Conservation (phyloP, 2,888 invertebrate genomes). For the Girardia tigrina region DNA sequence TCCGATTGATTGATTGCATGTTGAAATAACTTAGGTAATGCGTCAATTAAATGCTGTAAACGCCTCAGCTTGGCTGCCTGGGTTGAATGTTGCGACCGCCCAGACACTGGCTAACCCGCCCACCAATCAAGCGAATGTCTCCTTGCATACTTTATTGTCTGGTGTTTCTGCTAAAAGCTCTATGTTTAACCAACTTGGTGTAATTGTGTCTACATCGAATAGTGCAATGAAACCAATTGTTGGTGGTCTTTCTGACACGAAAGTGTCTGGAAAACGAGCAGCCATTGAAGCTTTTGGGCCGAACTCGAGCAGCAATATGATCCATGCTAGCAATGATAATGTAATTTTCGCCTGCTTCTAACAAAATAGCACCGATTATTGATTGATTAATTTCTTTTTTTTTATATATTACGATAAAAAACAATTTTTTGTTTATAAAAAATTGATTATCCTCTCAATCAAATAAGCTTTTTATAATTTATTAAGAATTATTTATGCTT, state of each 20-base stretch:
- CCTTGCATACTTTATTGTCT: slow-evolving; percentile 20
- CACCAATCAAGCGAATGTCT: slow-evolving; percentile 14
- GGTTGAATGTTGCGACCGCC: slow-evolving; percentile 11
- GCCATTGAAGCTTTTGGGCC: slow-evolving; percentile 20
- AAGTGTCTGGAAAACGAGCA: slow-evolving; percentile 15
- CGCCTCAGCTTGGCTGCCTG: slow-evolving; percentile 20
- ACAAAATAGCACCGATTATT: slow-evolving; percentile 17
- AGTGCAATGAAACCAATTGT: slow-evolving; percentile 1
- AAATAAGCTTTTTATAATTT: not conserved
- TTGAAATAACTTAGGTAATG: slow-evolving; percentile 23
- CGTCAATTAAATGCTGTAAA: slow-evolving; percentile 16
- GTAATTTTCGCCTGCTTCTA: slow-evolving; percentile 12
- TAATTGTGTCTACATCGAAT: not conserved
- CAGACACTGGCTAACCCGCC: slow-evolving; percentile 2
- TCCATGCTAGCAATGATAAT: slow-evolving; percentile 13
- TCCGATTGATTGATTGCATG: slow-evolving; percentile 6
- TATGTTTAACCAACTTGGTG: slow-evolving; percentile 16
- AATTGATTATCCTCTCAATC: not conserved
- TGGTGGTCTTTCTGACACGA: not conserved
- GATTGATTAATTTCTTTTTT: too few relatives aligned
- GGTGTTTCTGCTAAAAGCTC: slow-evolving; percentile 23
- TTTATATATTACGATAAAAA: not conserved
- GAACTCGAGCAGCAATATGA: not conserved
- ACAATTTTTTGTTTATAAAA: not conserved
- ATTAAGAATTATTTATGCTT: not conserved